A percentile compares a stretch with the other conserved stretches of the same genome.
These are phyloP conservation scores for Bombus affinis DNA, from an alignment of 1,140 invertebrate genomes.

Conservation along the genomic window DNA sequence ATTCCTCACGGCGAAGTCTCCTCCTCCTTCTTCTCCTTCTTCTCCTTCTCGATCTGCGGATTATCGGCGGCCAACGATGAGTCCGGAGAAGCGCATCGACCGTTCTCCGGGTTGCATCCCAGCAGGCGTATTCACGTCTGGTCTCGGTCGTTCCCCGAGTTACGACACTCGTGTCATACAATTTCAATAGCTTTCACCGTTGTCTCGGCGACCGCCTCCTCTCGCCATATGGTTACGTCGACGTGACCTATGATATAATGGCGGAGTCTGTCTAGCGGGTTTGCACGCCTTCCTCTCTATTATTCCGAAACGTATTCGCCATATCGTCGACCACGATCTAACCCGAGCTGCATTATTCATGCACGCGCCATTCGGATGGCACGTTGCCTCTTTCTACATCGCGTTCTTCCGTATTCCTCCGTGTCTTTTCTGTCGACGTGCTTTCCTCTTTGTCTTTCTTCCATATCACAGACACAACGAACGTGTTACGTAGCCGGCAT, in stretches of 20 bases:
- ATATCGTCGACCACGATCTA: slow-evolving; percentile 2
- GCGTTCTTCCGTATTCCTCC: background rate
- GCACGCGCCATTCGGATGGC: background rate
- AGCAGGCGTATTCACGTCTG: slow-evolving; percentile 20
- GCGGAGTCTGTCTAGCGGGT: slow-evolving; percentile 6
- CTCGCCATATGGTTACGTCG: slow-evolving; percentile 73
- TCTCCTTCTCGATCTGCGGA: background rate
- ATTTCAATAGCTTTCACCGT: slow-evolving; percentile 73
- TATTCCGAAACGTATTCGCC: slow-evolving; percentile 23
- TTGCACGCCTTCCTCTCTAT: slow-evolving; percentile 20
- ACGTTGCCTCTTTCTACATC: background rate
- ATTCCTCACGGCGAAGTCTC: background rate
- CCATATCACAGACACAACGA: background rate
- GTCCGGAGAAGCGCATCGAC: background rate
- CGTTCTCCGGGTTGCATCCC: slow-evolving; percentile 35
- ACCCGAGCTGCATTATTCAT: slow-evolving; percentile 56
- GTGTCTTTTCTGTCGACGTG: background rate
- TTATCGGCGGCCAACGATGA: background rate
- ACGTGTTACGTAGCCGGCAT: background rate
- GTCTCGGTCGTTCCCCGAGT: slow-evolving; percentile 3
- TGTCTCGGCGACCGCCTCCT: slow-evolving; percentile 2
- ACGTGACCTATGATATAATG: slow-evolving; percentile 71
- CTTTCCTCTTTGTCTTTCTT: too few relatives aligned
- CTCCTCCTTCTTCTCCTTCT: background rate
- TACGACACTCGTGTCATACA: slow-evolving; percentile 59